Evolutionary conservation across 1,140 invertebrate genomes (phyloP).

Genomic region (Philotrypesis tridentata): DNA sequence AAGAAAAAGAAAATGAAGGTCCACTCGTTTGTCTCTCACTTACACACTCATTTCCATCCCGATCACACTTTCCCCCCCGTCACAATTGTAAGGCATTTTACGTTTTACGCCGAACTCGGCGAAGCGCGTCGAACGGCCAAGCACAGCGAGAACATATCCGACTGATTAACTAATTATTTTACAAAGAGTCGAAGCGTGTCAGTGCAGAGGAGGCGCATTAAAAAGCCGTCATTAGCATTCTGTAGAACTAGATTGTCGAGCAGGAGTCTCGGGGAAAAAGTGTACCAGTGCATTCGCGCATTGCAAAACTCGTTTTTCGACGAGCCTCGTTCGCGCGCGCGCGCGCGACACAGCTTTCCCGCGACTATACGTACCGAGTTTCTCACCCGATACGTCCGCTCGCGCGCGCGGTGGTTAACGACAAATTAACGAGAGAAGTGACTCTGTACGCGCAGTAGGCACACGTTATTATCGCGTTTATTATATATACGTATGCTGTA

Average conservation of each 20-base stretch:
- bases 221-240: constrained; percentile 19
- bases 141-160: no score
- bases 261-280: not conserved
- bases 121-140: not conserved
- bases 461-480: not conserved
- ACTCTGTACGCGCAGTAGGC: not conserved
- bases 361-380: not conserved
- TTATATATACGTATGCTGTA: no score
- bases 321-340: no score
- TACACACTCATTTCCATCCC: not conserved
- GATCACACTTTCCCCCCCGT: not conserved
- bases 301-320: not conserved
- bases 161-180: not conserved
- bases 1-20: not conserved
- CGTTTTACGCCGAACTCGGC: not conserved
- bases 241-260: not conserved
- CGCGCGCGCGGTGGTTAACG: not conserved
- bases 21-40: not conserved
- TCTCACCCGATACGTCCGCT: not conserved
- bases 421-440: not conserved
- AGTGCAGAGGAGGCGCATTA: not conserved
- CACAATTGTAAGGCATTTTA: no score
- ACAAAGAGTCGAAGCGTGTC: constrained; percentile 5
- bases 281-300: constrained; percentile 3
- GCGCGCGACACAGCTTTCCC: not conserved